phyloP scores from a whole-genome alignment of 2,888 invertebrate species.

The Acleris emargana region DNA sequence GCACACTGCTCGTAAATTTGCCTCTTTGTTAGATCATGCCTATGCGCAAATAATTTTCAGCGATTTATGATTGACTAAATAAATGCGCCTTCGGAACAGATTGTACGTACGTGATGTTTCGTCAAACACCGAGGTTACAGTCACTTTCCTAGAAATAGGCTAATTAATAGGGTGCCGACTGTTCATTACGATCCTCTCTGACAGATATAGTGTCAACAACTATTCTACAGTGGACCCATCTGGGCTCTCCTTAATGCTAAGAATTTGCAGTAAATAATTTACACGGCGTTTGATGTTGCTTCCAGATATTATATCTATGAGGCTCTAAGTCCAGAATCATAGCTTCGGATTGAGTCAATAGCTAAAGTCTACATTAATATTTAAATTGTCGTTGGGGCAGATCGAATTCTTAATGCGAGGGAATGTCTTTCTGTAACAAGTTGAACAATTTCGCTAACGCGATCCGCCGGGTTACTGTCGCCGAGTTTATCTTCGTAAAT shows the following conservation, averaged over 20 bases:
- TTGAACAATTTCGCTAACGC: constrained; percentile 52
- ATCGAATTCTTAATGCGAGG: constrained; percentile 41
- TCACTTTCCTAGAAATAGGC: constrained; percentile 50
- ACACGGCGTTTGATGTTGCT: constrained; percentile 53
- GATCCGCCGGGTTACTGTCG: constrained; percentile 51
- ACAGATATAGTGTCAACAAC: constrained; percentile 62
- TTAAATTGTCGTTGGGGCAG: constrained; percentile 19
- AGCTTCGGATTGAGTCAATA: constrained; percentile 25
- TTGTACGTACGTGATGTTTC: constrained; percentile 24
- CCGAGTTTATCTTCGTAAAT: constrained; percentile 36
- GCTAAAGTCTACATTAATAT: constrained; percentile 31
- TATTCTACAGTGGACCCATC: constrained; percentile 50
- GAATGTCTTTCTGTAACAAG: constrained; percentile 31
- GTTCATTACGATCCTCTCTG: constrained; percentile 60
- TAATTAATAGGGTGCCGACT: constrained; percentile 57
- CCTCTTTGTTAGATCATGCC: constrained; percentile 4
- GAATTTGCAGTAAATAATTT: constrained; percentile 49
- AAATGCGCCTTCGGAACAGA: constrained; percentile 1
- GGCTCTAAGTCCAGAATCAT: constrained; percentile 20
- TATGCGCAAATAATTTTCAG: constrained; percentile 15
- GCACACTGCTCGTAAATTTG: constrained; percentile 8
- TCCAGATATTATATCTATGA: constrained; percentile 44
- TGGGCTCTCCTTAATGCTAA: constrained; percentile 43
- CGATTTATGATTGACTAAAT: constrained; percentile 27
- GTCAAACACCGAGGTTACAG: constrained; percentile 37